Evolutionary conservation across 2,888 invertebrate species (phyloP).

Genomic region (Xestoiulus laeticollis): DNA sequence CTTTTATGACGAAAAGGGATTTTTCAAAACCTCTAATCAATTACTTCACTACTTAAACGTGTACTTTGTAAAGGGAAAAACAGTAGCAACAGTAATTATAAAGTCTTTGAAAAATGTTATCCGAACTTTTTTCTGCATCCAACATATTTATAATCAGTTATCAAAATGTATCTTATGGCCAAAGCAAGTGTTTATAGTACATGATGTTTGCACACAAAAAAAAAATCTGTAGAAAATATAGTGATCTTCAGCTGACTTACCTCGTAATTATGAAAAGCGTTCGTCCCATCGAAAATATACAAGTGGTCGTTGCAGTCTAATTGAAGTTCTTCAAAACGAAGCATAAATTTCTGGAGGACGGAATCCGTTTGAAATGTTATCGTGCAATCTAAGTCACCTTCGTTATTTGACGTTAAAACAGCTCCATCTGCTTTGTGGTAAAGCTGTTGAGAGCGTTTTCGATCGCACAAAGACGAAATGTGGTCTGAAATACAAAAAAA

Average conservation of each 20-base stretch:
- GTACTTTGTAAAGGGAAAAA: neutral
- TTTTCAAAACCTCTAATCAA: neutral
- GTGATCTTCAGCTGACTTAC: conserved; percentile 67
- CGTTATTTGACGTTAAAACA: conserved; percentile 87
- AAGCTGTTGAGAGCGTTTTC: conserved; percentile 85
- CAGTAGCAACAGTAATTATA: neutral
- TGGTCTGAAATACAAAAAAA: conserved; percentile 73
- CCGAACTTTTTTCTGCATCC: too few species aligned
- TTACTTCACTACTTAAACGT: neutral
- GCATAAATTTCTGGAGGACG: conserved; percentile 91
- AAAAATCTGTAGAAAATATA: too few species aligned
- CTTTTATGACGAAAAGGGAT: conserved; percentile 28
- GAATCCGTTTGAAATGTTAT: conserved; percentile 95
- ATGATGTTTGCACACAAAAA: too few species aligned
- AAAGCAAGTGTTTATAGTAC: too few species aligned
- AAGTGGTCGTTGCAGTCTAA: conserved; percentile 94
- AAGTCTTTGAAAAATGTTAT: neutral
- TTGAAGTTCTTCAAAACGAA: conserved; percentile 89
- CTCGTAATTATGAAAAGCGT: conserved; percentile 87
- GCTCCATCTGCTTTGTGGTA: conserved; percentile 93
- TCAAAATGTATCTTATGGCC: too few species aligned
- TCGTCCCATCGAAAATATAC: conserved; percentile 91
- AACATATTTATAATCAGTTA: too few species aligned
- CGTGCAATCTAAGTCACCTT: conserved; percentile 88
- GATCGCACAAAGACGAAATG: conserved; percentile 89